phyloP scores from a whole-genome alignment of 1,140 invertebrate species.

The Magallana angulata region DNA sequence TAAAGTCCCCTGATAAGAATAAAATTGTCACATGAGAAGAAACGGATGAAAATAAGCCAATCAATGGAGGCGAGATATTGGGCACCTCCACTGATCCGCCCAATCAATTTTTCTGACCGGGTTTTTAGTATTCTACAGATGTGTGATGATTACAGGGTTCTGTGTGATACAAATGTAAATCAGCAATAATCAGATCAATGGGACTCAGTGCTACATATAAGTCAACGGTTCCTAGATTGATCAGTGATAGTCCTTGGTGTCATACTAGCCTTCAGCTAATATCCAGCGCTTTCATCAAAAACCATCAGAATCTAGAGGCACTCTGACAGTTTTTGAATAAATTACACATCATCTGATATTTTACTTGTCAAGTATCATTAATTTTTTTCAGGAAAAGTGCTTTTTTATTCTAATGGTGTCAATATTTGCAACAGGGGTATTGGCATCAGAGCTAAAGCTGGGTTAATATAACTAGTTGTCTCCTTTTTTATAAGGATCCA shows the following conservation, averaged over 20 bases:
- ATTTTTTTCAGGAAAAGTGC: conserved; percentile 27
- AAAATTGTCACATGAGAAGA: conserved; percentile 16
- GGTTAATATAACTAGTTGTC: too few relatives aligned
- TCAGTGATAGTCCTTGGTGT: background rate
- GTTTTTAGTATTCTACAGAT: background rate
- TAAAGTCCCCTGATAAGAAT: conserved; percentile 7
- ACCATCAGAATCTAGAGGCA: background rate
- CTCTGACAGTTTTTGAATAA: conserved; percentile 27
- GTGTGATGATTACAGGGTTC: conserved; percentile 21
- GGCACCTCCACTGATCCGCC: background rate
- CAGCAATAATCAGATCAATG: conserved; percentile 23
- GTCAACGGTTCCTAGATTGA: background rate
- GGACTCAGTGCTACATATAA: background rate
- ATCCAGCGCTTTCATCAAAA: background rate
- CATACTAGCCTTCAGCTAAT: background rate
- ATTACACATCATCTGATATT: conserved; percentile 11
- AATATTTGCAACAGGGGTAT: background rate
- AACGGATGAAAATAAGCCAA: background rate
- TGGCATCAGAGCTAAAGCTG: background rate
- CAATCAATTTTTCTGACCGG: conserved; percentile 18
- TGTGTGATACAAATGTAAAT: conserved; percentile 20
- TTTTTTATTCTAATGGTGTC: conserved; percentile 22
- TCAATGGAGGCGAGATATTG: background rate
- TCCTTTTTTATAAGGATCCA: too few relatives aligned
- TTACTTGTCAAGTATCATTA: conserved; percentile 20